Percentiles rank a stretch among this genome's conserved stretches.
Evolutionary conservation across 2,113 vertebrate species (phyloP).

Genomic region (Chrysochloris asiatica): DNA sequence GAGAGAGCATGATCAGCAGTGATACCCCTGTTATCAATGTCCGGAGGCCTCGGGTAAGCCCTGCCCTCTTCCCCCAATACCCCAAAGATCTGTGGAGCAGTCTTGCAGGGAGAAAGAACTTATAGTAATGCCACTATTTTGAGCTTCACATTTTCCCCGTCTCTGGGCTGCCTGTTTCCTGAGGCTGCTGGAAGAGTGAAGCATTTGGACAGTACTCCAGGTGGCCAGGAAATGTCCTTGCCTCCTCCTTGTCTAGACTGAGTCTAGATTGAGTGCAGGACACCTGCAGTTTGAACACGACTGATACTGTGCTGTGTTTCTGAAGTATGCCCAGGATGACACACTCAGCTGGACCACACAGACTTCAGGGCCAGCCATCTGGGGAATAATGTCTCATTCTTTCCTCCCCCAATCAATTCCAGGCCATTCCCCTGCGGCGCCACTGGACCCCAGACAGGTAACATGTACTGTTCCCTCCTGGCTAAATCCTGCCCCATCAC

Average conservation of each 20-base stretch:
- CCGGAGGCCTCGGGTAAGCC: slow-evolving; percentile 88
- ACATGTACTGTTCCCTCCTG: slow-evolving; percentile 19
- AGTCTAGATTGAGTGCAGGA: background rate
- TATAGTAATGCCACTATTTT: rapidly evolving
- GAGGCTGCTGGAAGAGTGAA: background rate
- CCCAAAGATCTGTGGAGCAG: background rate
- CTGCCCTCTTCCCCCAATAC: rapidly evolving
- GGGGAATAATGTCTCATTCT: background rate
- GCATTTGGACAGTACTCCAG: background rate
- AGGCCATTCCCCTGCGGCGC: slow-evolving; percentile 92
- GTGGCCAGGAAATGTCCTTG: background rate
- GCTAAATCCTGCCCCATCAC: background rate
- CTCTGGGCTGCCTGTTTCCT: background rate
- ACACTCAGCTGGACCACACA: too few relatives aligned
- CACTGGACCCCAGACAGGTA: slow-evolving; percentile 91
- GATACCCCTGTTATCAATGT: slow-evolving; percentile 87
- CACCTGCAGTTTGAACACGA: rapidly evolving
- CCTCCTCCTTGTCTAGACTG: background rate
- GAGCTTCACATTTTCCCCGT: background rate
- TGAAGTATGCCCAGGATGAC: rapidly evolving
- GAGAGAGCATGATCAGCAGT: slow-evolving; percentile 88
- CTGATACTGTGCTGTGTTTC: rapidly evolving
- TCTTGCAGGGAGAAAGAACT: background rate
- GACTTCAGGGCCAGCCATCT: background rate
- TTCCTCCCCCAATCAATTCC: slow-evolving; percentile 34